Percentiles rank a stretch among this genome's conserved stretches.
Evolutionary conservation across 1,140 invertebrate species (phyloP).

Genomic region (Drosophila murphyi): DNA sequence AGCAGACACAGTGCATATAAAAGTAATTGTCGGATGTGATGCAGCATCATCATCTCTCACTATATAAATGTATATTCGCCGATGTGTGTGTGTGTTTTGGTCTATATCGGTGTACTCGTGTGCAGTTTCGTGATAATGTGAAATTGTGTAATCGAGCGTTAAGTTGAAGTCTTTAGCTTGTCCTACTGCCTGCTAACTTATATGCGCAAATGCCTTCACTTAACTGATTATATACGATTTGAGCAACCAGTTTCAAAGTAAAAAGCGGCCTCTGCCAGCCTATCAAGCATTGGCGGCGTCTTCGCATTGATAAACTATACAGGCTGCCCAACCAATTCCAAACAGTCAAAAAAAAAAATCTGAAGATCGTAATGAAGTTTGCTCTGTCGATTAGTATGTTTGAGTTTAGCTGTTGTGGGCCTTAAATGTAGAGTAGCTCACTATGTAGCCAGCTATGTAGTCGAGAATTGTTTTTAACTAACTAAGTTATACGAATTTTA

Average conservation of each 20-base stretch:
- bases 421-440: no score
- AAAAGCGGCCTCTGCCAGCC: constrained; percentile 41
- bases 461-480: no score
- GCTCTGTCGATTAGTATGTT: no score
- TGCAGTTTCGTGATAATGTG: constrained; percentile 30
- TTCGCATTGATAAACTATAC: constrained; percentile 59
- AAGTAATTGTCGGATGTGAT: constrained; percentile 48
- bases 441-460: no score
- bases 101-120: not conserved
- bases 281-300: constrained; percentile 33
- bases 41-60: constrained; percentile 45
- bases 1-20: constrained; percentile 57
- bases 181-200: constrained; percentile 39
- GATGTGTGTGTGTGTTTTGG: not conserved
- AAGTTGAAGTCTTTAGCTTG: constrained; percentile 4
- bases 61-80: not conserved
- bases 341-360: no score
- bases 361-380: no score
- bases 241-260: constrained; percentile 68
- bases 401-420: no score
- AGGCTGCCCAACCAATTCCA: constrained; percentile 10
- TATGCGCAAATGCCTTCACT: constrained; percentile 72
- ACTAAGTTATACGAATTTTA: no score
- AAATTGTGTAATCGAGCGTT: constrained; percentile 50
- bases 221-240: constrained; percentile 80